These are phyloP conservation scores for Vombatus ursinus DNA, from an alignment of 2,113 vertebrate genomes.

Conservation along the genomic window DNA sequence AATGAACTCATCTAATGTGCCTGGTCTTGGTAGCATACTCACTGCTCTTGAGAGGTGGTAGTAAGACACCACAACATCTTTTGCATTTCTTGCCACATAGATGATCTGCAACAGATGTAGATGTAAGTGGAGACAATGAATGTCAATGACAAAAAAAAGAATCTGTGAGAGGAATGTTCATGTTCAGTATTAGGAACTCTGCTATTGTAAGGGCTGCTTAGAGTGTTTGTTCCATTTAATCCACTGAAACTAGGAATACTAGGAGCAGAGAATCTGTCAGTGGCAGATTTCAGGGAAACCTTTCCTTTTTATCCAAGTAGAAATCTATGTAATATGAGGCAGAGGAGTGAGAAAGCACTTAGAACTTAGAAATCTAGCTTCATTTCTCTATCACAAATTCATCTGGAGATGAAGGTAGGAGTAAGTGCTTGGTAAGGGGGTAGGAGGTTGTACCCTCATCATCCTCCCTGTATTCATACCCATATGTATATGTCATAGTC, in stretches of 20 bases:
- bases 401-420: not conserved
- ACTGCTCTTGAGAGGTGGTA: constrained; percentile 90
- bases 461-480: no score
- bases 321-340: not conserved
- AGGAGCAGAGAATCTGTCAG: no score
- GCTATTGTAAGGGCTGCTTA: no score
- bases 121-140: not conserved
- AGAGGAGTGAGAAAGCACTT: not conserved
- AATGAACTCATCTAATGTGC: constrained; percentile 85
- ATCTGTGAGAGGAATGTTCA: not conserved
- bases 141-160: constrained; percentile 23
- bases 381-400: not conserved
- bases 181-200: no score
- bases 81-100: constrained; percentile 90
- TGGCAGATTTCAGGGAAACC: no score
- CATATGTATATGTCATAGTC: no score
- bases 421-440: not conserved
- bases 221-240: no score
- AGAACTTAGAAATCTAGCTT: not conserved
- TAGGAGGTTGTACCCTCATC: no score
- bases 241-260: no score
- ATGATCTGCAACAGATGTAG: constrained; percentile 81
- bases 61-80: constrained; percentile 90
- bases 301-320: no score
- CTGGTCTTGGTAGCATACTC: constrained; percentile 82